phyloP scores from a whole-genome alignment of 2,888 invertebrate species.

The Neoascia interrupta region DNA sequence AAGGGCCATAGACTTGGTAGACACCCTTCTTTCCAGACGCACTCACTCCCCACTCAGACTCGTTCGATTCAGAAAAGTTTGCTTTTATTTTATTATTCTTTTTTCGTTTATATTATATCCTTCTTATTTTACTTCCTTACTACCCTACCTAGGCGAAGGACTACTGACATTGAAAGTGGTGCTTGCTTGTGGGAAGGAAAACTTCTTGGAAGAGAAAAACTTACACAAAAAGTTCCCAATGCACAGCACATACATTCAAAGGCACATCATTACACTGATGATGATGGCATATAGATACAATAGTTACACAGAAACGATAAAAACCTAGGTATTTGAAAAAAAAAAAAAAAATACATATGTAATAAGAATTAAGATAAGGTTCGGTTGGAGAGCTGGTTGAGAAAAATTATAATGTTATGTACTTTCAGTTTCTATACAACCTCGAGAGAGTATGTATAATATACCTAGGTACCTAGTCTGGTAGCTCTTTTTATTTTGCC shows the following conservation, averaged over 20 bases:
- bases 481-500: slow-evolving; percentile 15
- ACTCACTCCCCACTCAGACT: not conserved
- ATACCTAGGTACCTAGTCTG: no score
- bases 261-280: slow-evolving; percentile 55
- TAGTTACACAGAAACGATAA: slow-evolving; percentile 52
- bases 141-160: slow-evolving; percentile 5
- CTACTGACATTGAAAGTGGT: slow-evolving; percentile 50
- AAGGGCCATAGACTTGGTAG: slow-evolving; percentile 57
- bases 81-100: slow-evolving; percentile 54
- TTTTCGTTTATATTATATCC: slow-evolving; percentile 16
- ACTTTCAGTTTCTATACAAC: slow-evolving; percentile 58
- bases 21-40: slow-evolving; percentile 11
- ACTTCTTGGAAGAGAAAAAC: slow-evolving; percentile 64
- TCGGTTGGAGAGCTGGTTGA: slow-evolving; percentile 8
- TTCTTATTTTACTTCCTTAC: slow-evolving; percentile 52
- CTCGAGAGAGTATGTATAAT: slow-evolving; percentile 15
- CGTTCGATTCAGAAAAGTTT: slow-evolving; percentile 49
- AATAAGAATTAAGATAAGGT: slow-evolving; percentile 24
- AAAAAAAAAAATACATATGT: slow-evolving; percentile 25
- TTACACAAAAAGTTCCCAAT: slow-evolving; percentile 62
- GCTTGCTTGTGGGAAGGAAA: slow-evolving; percentile 30
- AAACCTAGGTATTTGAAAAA: slow-evolving; percentile 29
- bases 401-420: slow-evolving; percentile 55
- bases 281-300: slow-evolving; percentile 56
- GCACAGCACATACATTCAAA: slow-evolving; percentile 62